Evolutionary conservation across 2,113 vertebrate genomes (phyloP).

Genomic region (Phylloscopus whistleri): DNA sequence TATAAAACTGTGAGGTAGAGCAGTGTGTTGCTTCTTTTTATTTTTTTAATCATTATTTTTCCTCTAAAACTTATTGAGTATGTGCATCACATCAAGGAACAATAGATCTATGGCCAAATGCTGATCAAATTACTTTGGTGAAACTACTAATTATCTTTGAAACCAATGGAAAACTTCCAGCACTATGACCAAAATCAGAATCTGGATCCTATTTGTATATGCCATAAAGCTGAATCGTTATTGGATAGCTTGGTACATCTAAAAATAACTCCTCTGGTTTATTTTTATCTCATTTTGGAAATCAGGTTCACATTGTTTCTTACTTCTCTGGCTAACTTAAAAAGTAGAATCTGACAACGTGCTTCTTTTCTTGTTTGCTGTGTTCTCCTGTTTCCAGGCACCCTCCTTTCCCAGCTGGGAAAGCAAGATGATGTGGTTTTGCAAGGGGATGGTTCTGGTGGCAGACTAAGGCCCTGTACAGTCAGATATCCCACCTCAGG

Average conservation of each 20-base stretch:
- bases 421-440: background rate
- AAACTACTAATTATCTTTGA: background rate
- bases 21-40: background rate
- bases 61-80: background rate
- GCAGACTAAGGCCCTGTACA: background rate
- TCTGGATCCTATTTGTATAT: conserved; percentile 20
- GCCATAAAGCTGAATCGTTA: background rate
- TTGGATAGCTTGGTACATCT: background rate
- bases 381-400: background rate
- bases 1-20: background rate
- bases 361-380: background rate
- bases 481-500: background rate
- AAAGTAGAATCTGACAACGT: background rate
- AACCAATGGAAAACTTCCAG: background rate
- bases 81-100: background rate
- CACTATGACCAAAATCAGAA: conserved; percentile 3
- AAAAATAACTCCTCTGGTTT: conserved; percentile 11
- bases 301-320: conserved; percentile 10
- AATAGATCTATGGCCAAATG: background rate
- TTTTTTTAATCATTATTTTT: background rate
- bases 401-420: background rate
- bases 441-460: background rate
- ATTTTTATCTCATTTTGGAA: conserved; percentile 55
- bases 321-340: background rate
- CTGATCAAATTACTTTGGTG: background rate